Percentiles rank a stretch among this genome's conserved stretches.
phyloP scores from a whole-genome alignment of 2,113 vertebrate species.

The Pseudopipra pipra region DNA sequence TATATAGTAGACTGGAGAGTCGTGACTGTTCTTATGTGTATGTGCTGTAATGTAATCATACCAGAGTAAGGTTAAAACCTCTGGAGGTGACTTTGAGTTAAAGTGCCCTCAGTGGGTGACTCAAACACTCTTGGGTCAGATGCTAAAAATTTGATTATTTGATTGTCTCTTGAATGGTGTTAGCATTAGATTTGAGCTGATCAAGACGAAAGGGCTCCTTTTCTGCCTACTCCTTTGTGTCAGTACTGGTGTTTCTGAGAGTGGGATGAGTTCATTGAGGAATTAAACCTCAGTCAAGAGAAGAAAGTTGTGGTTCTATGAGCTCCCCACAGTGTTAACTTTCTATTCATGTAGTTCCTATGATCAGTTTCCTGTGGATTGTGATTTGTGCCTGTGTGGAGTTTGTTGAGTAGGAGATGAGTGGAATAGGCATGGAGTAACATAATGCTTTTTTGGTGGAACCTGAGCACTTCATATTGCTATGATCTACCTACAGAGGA shows the following conservation, averaged over 20 bases:
- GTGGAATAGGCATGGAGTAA: not conserved
- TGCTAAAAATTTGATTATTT: not conserved
- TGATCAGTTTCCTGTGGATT: not conserved
- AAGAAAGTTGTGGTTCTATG: not conserved
- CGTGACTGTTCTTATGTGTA: not conserved
- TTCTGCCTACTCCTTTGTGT: not conserved
- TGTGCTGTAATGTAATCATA: not conserved
- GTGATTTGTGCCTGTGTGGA: not conserved
- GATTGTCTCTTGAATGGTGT: not conserved
- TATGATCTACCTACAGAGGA: not conserved
- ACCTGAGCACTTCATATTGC: not conserved
- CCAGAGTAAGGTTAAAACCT: not conserved
- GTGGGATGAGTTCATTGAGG: not conserved
- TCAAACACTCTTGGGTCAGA: not conserved
- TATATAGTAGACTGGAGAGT: not conserved
- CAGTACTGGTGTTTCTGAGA: not conserved
- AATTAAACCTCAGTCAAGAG: not conserved
- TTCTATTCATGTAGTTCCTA: not conserved
- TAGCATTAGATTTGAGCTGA: not conserved
- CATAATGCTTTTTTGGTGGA: not conserved
- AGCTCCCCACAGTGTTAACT: not conserved
- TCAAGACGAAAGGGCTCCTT: not conserved
- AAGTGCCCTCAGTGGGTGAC: not conserved
- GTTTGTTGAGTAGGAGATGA: not conserved
- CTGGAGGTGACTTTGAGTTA: not conserved